phyloP scores from a whole-genome alignment of 2,113 vertebrate species.

The Embiotoca jacksoni region DNA sequence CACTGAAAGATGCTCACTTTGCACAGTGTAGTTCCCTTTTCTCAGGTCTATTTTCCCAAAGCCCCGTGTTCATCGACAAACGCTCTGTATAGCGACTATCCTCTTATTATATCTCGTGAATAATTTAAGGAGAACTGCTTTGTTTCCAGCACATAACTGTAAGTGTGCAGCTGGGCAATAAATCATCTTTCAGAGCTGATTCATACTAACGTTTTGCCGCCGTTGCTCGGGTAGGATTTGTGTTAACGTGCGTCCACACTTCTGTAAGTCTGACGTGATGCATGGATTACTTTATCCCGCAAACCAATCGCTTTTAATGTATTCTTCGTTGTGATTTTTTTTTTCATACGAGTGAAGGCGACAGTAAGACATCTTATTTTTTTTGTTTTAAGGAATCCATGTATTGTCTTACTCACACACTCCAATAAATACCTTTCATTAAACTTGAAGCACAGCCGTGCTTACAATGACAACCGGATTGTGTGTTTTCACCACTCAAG shows the following conservation, averaged over 20 bases:
- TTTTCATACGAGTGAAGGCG: background rate
- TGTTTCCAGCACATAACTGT: constrained; percentile 56
- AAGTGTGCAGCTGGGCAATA: constrained; percentile 55
- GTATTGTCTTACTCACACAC: too few relatives aligned
- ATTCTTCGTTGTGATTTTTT: background rate
- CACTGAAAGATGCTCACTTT: constrained; percentile 37
- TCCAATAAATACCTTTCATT: too few relatives aligned
- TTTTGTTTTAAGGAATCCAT: too few relatives aligned
- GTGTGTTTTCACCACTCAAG: too few relatives aligned
- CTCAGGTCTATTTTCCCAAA: constrained; percentile 1
- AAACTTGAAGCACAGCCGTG: too few relatives aligned
- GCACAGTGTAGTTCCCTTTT: constrained; percentile 10
- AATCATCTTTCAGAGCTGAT: constrained; percentile 64
- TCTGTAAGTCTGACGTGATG: constrained; percentile 22
- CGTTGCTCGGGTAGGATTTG: constrained; percentile 48
- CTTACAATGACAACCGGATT: too few relatives aligned
- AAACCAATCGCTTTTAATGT: constrained; percentile 13
- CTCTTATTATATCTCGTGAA: constrained; percentile 71
- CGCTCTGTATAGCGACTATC: constrained; percentile 32
- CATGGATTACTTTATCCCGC: constrained; percentile 12
- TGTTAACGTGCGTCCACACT: constrained; percentile 27
- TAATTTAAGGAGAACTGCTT: constrained; percentile 63
- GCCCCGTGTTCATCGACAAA: constrained; percentile 34
- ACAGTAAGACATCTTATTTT: background rate
- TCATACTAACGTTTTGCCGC: constrained; percentile 58